Evolutionary conservation across 2,888 invertebrate species (phyloP).

Genomic region (Troides aeacus): DNA sequence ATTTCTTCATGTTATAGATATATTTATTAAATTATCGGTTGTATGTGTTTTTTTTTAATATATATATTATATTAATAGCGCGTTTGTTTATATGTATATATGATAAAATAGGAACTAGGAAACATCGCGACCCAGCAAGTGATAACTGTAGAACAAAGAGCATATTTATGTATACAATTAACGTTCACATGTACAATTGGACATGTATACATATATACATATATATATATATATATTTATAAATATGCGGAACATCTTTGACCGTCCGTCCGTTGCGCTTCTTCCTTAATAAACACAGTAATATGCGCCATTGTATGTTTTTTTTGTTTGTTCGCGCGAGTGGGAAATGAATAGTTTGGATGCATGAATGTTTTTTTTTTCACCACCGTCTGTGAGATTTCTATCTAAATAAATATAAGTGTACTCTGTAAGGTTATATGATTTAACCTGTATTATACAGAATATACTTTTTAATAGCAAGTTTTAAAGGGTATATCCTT

Average conservation of each 20-base stretch:
- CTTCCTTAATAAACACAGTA: conserved; percentile 23
- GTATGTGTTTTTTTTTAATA: too few relatives aligned
- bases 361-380: conserved; percentile 17
- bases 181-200: conserved; percentile 14
- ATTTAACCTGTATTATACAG: too few relatives aligned
- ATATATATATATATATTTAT: neutral
- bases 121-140: neutral
- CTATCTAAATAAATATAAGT: conserved; percentile 3
- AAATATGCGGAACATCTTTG: conserved; percentile 23
- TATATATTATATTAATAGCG: too few relatives aligned
- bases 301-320: conserved; percentile 24
- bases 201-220: neutral
- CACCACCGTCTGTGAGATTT: neutral
- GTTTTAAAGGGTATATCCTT: too few relatives aligned
- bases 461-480: too few relatives aligned
- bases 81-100: too few relatives aligned
- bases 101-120: conserved; percentile 4
- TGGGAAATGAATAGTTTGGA: conserved; percentile 16
- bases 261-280: conserved; percentile 21
- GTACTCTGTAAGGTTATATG: neutral
- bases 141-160: conserved; percentile 12
- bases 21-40: too few relatives aligned
- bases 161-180: conserved; percentile 20
- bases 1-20: too few relatives aligned
- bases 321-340: neutral